Conservation (phyloP, 2,113 vertebrate species). For the Condylura cristata region DNA sequence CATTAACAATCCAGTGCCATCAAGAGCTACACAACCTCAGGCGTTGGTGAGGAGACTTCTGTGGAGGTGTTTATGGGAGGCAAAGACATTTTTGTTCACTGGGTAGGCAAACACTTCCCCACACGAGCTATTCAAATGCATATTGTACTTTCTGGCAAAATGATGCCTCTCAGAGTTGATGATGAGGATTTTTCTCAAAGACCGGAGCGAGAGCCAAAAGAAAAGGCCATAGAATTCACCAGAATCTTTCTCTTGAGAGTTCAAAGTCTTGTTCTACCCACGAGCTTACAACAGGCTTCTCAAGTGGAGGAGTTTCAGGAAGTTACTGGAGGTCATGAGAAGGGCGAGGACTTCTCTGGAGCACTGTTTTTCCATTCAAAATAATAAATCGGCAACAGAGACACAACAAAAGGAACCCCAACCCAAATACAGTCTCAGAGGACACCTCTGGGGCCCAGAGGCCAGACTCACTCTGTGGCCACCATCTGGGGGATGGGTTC, state of each 20-base stretch:
- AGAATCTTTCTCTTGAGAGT: conserved; percentile 51
- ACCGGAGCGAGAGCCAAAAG: conserved; percentile 49
- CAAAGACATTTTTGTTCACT: background rate
- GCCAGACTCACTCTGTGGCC: conserved; percentile 92
- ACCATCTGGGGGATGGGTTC: conserved; percentile 91
- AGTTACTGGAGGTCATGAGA: conserved; percentile 52
- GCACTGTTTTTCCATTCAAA: conserved; percentile 30
- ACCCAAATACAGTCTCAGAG: background rate
- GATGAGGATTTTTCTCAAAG: conserved; percentile 57
- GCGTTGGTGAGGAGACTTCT: background rate
- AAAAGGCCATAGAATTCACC: conserved; percentile 52
- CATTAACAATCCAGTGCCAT: background rate
- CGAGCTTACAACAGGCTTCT: conserved; percentile 11
- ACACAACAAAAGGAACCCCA: background rate
- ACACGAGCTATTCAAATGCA: conserved; percentile 2
- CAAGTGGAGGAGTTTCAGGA: conserved; percentile 59
- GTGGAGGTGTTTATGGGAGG: background rate
- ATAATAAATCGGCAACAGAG: background rate
- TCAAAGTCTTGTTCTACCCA: conserved; percentile 70
- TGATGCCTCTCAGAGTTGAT: background rate
- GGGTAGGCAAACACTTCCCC: background rate
- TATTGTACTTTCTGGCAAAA: conserved; percentile 37
- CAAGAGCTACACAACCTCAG: background rate
- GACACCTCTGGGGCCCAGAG: background rate
- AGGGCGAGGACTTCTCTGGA: conserved; percentile 42